phyloP scores from a whole-genome alignment of 2,888 invertebrate genomes.

The Trachelus stipa region DNA sequence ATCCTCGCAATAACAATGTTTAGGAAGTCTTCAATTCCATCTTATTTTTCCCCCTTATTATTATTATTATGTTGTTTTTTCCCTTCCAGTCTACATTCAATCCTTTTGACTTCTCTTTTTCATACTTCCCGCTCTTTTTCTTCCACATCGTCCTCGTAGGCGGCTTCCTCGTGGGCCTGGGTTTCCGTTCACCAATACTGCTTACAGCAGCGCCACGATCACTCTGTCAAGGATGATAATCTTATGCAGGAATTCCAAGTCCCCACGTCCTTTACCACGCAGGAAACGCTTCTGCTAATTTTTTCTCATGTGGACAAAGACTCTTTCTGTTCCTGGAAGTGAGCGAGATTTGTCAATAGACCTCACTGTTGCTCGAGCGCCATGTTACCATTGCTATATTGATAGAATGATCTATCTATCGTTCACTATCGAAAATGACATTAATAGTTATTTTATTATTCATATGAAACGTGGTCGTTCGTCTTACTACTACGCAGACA shows the following conservation, averaged over 20 bases:
- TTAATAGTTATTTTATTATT: not conserved
- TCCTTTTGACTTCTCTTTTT: not conserved
- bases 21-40: not conserved
- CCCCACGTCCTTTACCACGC: conserved; percentile 20
- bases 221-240: conserved; percentile 12
- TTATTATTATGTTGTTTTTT: not conserved
- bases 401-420: not conserved
- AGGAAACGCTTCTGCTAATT: conserved; percentile 18
- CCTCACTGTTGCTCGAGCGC: not conserved
- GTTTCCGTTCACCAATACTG: not conserved
- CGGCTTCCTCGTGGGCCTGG: not conserved
- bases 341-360: not conserved
- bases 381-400: not conserved
- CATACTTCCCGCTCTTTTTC: not conserved
- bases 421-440: not conserved
- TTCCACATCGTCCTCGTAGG: not conserved
- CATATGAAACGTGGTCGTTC: not conserved
- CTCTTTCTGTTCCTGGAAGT: conserved; percentile 6
- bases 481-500: not conserved
- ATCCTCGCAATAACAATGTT: not conserved
- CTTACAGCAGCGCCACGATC: not conserved
- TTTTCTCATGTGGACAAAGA: conserved; percentile 1
- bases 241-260: conserved; percentile 24
- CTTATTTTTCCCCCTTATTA: not conserved
- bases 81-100: not conserved